These are phyloP conservation scores for Trinorchestia longiramus DNA, from an alignment of 1,140 invertebrate genomes.

Conservation along the genomic window DNA sequence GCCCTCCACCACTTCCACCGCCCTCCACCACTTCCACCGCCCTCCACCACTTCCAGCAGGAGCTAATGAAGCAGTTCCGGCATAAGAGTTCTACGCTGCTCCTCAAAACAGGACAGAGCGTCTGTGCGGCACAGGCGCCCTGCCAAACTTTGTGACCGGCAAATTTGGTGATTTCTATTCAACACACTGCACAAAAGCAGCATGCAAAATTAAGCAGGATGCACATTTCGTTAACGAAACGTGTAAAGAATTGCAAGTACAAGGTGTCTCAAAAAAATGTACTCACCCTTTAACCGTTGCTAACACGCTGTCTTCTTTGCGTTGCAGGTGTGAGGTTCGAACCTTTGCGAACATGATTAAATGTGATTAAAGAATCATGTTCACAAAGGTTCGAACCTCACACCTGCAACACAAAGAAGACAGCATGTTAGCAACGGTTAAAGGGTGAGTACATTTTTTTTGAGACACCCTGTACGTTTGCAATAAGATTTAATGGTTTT, in stretches of 20 bases:
- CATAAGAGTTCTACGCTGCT: not conserved
- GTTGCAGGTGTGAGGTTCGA: too few species aligned
- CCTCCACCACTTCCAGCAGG: not conserved
- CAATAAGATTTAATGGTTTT: not conserved
- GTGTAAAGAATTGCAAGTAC: not conserved
- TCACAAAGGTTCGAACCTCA: too few species aligned
- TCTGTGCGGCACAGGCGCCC: not conserved
- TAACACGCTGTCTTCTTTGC: too few species aligned
- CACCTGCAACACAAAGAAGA: too few species aligned
- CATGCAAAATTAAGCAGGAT: not conserved
- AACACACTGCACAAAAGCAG: not conserved
- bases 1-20: not conserved
- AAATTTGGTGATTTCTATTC: not conserved
- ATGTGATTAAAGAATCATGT: too few species aligned
- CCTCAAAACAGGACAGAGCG: not conserved
- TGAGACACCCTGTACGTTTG: too few species aligned
- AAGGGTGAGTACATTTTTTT: too few species aligned
- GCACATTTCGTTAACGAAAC: not conserved
- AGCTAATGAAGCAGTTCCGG: not conserved
- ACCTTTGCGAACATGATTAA: too few species aligned
- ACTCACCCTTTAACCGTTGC: too few species aligned
- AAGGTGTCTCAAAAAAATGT: too few species aligned
- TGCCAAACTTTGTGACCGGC: not conserved
- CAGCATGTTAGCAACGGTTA: too few species aligned
- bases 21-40: not conserved